These are phyloP conservation scores for Oophaga sylvatica DNA, from an alignment of 2,797 vertebrate species.

Conservation along the genomic window DNA sequence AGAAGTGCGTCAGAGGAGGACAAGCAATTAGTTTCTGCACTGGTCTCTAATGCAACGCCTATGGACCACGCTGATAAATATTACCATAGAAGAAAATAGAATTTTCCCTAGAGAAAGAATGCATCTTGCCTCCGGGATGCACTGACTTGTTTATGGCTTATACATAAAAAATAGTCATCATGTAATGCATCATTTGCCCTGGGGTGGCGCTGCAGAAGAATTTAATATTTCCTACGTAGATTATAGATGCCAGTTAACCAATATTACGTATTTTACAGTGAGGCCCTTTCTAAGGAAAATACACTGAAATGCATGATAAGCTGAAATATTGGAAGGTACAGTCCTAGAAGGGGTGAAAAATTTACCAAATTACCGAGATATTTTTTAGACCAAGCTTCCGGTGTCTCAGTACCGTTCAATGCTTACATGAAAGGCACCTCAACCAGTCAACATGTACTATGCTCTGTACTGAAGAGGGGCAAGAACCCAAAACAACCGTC, in stretches of 20 bases:
- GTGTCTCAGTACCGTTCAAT: no score
- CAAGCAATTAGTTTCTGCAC: neutral
- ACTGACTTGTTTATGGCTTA: neutral
- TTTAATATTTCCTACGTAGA: neutral
- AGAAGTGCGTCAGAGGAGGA: neutral
- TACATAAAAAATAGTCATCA: neutral
- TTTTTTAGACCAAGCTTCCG: no score
- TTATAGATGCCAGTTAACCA: neutral
- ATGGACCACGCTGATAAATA: neutral
- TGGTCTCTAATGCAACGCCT: neutral
- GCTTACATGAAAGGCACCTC: no score
- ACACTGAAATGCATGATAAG: no score
- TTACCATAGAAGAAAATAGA: neutral
- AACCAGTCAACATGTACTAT: no score
- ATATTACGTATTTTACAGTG: no score
- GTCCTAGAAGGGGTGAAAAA: no score
- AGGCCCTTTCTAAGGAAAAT: no score
- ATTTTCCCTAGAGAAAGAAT: neutral
- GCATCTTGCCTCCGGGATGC: neutral
- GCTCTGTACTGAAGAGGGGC: no score
- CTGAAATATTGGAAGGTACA: no score
- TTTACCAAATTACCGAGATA: no score
- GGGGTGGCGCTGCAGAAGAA: neutral
- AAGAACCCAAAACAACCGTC: no score
- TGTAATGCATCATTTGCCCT: neutral